phyloP scores from a whole-genome alignment of 2,113 vertebrate species.

The Hemiscyllium ocellatum region DNA sequence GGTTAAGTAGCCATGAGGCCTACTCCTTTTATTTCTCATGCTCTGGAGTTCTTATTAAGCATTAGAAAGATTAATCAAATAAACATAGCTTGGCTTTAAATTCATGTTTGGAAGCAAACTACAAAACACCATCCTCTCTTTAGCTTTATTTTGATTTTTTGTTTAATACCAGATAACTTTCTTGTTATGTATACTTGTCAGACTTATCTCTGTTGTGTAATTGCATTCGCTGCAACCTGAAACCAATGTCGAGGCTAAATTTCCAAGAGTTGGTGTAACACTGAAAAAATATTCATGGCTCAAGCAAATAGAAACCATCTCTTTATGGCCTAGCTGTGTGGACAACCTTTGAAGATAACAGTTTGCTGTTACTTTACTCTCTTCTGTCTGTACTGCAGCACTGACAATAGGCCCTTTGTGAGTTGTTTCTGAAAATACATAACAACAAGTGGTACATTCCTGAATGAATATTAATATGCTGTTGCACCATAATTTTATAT shows the following conservation, averaged over 20 bases:
- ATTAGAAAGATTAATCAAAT: neutral
- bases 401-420: conserved; percentile 43
- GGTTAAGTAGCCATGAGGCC: too few relatives aligned
- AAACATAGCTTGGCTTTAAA: neutral
- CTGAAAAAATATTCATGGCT: neutral
- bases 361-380: conserved; percentile 31
- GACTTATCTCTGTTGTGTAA: neutral
- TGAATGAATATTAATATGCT: conserved; percentile 44
- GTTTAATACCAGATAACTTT: neutral
- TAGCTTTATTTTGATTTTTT: neutral
- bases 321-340: conserved; percentile 13
- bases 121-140: neutral
- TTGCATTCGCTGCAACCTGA: neutral
- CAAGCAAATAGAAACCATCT: neutral
- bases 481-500: conserved; percentile 49
- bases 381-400: conserved; percentile 38
- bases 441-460: conserved; percentile 41
- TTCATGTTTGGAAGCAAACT: neutral
- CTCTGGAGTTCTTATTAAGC: neutral
- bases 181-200: neutral
- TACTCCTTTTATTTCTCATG: neutral
- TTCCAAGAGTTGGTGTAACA: neutral
- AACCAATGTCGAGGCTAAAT: neutral
- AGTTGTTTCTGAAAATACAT: conserved; percentile 43
- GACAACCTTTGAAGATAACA: neutral